Evolutionary conservation across 1,140 invertebrate species (phyloP).

Genomic region (Asbolus verrucosus): DNA sequence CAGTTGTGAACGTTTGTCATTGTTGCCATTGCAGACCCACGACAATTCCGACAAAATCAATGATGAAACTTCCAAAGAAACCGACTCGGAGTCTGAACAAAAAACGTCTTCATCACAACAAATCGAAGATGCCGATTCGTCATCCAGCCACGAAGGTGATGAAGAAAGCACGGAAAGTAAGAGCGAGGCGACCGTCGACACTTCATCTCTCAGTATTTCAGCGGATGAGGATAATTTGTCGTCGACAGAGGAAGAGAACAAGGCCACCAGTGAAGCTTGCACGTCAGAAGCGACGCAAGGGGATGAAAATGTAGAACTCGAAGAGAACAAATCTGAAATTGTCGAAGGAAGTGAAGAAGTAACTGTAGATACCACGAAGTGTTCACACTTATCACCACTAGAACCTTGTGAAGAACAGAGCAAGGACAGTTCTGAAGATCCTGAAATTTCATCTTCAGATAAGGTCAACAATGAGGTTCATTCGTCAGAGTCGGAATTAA

Average conservation of each 20-base stretch:
- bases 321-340: neutral
- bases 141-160: constrained; percentile 59
- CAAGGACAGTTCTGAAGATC: constrained; percentile 21
- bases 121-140: constrained; percentile 38
- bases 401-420: constrained; percentile 19
- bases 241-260: constrained; percentile 38
- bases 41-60: constrained; percentile 24
- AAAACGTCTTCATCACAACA: constrained; percentile 8
- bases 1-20: no score
- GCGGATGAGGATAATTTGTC: neutral
- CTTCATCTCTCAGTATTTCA: no score
- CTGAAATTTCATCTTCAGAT: constrained; percentile 43
- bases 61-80: constrained; percentile 29
- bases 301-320: constrained; percentile 40
- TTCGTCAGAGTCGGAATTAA: constrained; percentile 25
- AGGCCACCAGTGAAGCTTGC: constrained; percentile 42
- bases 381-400: constrained; percentile 17
- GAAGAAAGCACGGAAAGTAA: constrained; percentile 52
- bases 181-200: neutral
- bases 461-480: constrained; percentile 35
- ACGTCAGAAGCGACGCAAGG: neutral
- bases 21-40: no score
- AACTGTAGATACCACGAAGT: constrained; percentile 31
- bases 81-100: constrained; percentile 28
- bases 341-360: constrained; percentile 34